Percentiles rank a stretch among this genome's conserved stretches.
phyloP scores from a whole-genome alignment of 2,797 vertebrate genomes.

The Amblyopsis hoosieri region DNA sequence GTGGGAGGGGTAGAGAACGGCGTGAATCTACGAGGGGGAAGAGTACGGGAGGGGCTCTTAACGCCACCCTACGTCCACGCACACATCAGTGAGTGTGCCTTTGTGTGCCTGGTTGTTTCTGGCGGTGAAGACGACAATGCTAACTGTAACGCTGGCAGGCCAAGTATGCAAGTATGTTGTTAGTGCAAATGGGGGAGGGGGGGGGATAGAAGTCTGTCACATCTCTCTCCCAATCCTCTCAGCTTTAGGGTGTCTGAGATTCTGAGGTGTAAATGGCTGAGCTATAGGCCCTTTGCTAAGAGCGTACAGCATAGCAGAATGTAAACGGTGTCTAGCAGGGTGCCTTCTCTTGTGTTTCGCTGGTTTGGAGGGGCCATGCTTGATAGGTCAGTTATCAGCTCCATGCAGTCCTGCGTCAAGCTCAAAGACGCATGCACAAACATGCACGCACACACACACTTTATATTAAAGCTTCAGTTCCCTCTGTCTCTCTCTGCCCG shows the following conservation, averaged over 20 bases:
- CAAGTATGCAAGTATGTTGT: slow-evolving; percentile 2
- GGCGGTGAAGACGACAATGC: too few species aligned
- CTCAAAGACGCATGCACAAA: slow-evolving; percentile 31
- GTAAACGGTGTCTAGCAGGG: slow-evolving; percentile 59
- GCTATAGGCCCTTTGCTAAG: slow-evolving; percentile 50
- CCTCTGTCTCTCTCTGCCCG: slow-evolving; percentile 7
- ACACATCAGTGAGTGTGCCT: too few species aligned
- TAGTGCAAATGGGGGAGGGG: slow-evolving; percentile 30
- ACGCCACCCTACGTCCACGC: too few species aligned
- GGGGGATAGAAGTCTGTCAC: slow-evolving; percentile 35
- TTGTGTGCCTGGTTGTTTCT: too few species aligned
- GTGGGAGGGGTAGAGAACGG: too few species aligned
- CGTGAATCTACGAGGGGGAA: too few species aligned
- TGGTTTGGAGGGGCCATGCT: slow-evolving; percentile 62
- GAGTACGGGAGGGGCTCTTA: too few species aligned
- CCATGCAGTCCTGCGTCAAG: slow-evolving; percentile 63
- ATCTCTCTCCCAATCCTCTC: slow-evolving; percentile 20
- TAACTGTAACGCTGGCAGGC: too few species aligned
- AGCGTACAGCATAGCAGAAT: slow-evolving; percentile 59
- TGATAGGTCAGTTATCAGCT: slow-evolving; percentile 74
- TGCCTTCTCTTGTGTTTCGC: slow-evolving; percentile 29
- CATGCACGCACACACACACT: slow-evolving; percentile 14
- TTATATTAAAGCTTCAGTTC: slow-evolving; percentile 10
- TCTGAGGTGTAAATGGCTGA: slow-evolving; percentile 62
- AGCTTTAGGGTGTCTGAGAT: slow-evolving; percentile 52